Evolutionary conservation across 2,888 invertebrate species (phyloP), one percentile per base, ranked within the genome.

Genomic region (Poecilobothrus nobilitatus): DNA sequence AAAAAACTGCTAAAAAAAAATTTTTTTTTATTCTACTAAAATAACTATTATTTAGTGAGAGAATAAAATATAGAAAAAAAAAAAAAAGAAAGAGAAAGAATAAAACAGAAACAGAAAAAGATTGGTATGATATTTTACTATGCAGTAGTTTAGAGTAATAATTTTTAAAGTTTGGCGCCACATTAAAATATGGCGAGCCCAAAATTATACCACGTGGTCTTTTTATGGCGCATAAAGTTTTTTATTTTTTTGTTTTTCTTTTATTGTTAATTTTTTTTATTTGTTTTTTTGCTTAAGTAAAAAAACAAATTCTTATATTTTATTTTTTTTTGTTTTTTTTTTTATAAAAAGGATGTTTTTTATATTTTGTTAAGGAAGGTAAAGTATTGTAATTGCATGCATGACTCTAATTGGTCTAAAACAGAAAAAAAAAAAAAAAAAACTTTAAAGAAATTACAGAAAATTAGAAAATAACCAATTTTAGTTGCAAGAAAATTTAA

Each of bases 61-160:
- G 9, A 3, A 37, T 37, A 10, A 37, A 37, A 53, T n/a, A 53
- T 53, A 53, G 18, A 53, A 18, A 53, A 12, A 53, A 18, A 18
- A 53, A 6, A 18, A 18, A 53, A n/a, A 53, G 15, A 53, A 53
- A 53, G 6, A 53, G 6, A 53, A 53, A 10, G 10, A 37, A 10
- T 37, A 37, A 37, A 37, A 37, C 9, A 12, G 37, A 37, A 37
- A 12, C 2, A 37, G 37, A 37, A 37, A 37, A 37, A 8, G 12
- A 37, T 5, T 27, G 5, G 5, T 27, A 27, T 10, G 7, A 12
- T 37, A 37, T 12, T 37, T 37, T 37, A 53, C 53, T 53, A 53
- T 53, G 53, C 53, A 53, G 53, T 53, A 53, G 53, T 53, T 53
- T 53, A 53, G 53, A 53, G 53, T 18, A 53, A 53, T 53, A 53